Base-by-base conservation (phyloP, 2,113 vertebrate genomes). In the Sorex araneus region DNA sequence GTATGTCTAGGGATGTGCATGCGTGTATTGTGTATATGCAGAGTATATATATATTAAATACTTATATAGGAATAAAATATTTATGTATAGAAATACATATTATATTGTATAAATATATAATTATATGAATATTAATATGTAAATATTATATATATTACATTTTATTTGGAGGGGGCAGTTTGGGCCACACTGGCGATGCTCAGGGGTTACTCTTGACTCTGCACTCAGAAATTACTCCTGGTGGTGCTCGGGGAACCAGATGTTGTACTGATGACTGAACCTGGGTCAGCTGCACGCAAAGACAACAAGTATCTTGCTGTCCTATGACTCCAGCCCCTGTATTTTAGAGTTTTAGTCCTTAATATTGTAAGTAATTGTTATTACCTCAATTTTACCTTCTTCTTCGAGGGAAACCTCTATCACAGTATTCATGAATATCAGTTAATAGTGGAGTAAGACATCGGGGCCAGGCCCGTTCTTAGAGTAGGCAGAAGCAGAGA, bases 271-370 rank as follows among this genome's bases (percentile, higher is more conserved):
- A 9, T 50, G 47, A 50, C 9, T 50, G 47, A 50, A 50, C 13
- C 47, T 9, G 13, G 47, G 47, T 50, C 47, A 50, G 47, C 47
- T 50, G 47, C 47, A 50, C 10, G 10, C 47, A 50, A 50, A 50
- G 6, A 6, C 6, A 47, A 50, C 47, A 50, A 10, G 10, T 13
- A 12, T 9, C 47, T 13, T 50, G 47, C 47, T 50, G 47, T 50
- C 9, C 47, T 50, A 50, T 50, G 9, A 9, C 47, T 50, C 5
- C 47, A 50, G 13, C 47, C 13, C 47, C 13, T 91, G 6, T 54
- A 45, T 93, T 90, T 84, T 75, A 10, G 84, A 91, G 71, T 32
- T 43, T 75, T 11, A 83, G 6, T 63, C 90, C 79, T 84, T 82
- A 64, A 4, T 81, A 64, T 60, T 27, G 47, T 76, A 66, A 60